Base-by-base conservation (phyloP, 2,888 invertebrate genomes). In the Cecidostiba fungosa region DNA sequence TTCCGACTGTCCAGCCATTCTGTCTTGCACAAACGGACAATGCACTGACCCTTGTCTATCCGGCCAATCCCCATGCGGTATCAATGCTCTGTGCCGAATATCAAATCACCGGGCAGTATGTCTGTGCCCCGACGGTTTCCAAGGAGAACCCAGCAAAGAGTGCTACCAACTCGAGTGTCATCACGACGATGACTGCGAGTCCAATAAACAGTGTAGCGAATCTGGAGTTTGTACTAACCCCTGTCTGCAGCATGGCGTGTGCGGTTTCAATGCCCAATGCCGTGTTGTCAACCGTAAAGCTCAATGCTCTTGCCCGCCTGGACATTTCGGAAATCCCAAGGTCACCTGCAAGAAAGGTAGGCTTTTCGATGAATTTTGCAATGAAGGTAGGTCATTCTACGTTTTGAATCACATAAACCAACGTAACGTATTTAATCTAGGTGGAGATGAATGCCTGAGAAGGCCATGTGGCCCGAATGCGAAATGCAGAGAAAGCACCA, bases 401-500 rank as follows among this genome's bases (percentile, higher is more conserved):
- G 5, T 16, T 77, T 66, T 70, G 16, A 43, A 36, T 62, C 23
- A 66, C 32, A 4, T 82, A 59, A 70, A 72, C 50, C 59, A 66
- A 29, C 66, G 8, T 8, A 43, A 77, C 32, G 10, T 73, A 77
- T 81, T 73, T 36, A 54, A 50, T 84, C 59, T 83, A 94, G 95
- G 95, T 47, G 95, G 95, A 10, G 96, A 96, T 78, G 96, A 96
- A 89, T 98, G 98, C 91, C 94, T 96, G 32, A 95, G 96, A 86
- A 97, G 97, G 92, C 97, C 98, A 0, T 98, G 98, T 91, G 98
- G 98, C 12, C 95, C 96, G 32, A 97, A 97, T 92, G 96, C 98
- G 0, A 96, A 96, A 89, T 98, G 98, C 91, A 95, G 96, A 84
- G 97, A 98, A 92, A 94, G 96, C 26, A 95, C 95, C 47, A 96